phyloP scores from a whole-genome alignment of 2,888 invertebrate genomes.

The Vesta saturnalis region DNA sequence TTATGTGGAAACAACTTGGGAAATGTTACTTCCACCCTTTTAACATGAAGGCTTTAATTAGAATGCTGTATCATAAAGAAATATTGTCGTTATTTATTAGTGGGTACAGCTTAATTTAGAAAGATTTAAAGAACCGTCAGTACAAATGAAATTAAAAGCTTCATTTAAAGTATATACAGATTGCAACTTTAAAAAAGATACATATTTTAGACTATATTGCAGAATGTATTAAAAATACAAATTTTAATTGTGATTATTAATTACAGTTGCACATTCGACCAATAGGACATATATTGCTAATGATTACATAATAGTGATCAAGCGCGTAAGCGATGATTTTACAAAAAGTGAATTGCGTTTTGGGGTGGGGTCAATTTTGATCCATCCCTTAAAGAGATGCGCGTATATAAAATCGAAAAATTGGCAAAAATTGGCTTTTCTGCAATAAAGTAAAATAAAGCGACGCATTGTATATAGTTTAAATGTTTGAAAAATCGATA shows the following conservation, averaged over 20 bases:
- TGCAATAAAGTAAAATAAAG: neutral
- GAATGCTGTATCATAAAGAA: neutral
- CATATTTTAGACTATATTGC: constrained; percentile 13
- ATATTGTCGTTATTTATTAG: constrained; percentile 6
- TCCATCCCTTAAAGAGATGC: neutral
- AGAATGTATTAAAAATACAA: neutral
- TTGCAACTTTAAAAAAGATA: neutral
- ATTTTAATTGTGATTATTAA: neutral
- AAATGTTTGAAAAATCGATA: constrained; percentile 13
- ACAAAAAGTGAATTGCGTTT: neutral
- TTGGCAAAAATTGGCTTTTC: neutral
- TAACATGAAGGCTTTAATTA: constrained; percentile 3
- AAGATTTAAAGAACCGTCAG: no score
- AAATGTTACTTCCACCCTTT: constrained; percentile 46
- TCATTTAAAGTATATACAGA: constrained; percentile 30
- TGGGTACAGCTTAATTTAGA: no score
- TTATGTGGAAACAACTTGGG: constrained; percentile 47
- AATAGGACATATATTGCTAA: no score
- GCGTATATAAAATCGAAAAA: neutral
- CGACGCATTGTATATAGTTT: constrained; percentile 15
- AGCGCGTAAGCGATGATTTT: neutral
- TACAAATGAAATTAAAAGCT: neutral
- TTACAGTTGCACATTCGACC: neutral
- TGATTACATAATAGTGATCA: neutral
- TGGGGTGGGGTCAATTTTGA: constrained; percentile 9